Evolutionary conservation across 92 coral and sea anemone species (phyloP), one percentile per base, ranked within the genome.

Genomic region (Parazoanthus atlanticus): DNA sequence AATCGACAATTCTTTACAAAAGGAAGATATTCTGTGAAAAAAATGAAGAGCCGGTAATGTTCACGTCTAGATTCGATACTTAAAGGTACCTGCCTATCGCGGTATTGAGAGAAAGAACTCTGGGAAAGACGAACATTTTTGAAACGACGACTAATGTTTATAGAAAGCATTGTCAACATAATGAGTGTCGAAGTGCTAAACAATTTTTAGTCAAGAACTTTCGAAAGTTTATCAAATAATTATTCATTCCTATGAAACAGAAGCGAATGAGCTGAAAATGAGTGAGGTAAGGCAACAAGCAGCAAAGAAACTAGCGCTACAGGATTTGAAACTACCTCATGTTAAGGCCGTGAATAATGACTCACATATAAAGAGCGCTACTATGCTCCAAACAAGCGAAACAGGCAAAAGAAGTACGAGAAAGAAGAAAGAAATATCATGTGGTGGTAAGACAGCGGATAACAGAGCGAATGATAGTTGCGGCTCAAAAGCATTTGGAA

Each of bases 261-360:
- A 17, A 11, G 5, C 13, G 43, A 75, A 34, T 7, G 69, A 23
- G 16, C 43, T 61, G 33, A 23, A 34, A 12, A 34, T 82, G 77
- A 71, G 34, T 23, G 26, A 70, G 66, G 40, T 46, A 69, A 69
- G 38, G 43, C 56, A 83, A 30, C 77, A 26, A 30, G 61, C 1
- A 6, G 21, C 28, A 13, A 49, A 83, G 47, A 72, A 84, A 29
- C 34, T 30, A 41, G 12, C 47, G 19, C 29, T 71, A 8, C 8
- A 41, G 13, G 28, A 40, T 36, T 34, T 65, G 43, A 84, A 84
- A 43, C 87, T 30, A 43, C 77, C 87, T 69, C 78, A 84, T 8
- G 67, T 69, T 70, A 46, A 29, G 32, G 74, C 8, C 9, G 26
- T 6, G 69, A 23, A 61, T 5, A 7, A 61, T 61, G 65, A 70